Evolutionary conservation across 2,113 vertebrate genomes (phyloP), one percentile per base, ranked within the genome.

Genomic region (Dicrurus megarhynchus): DNA sequence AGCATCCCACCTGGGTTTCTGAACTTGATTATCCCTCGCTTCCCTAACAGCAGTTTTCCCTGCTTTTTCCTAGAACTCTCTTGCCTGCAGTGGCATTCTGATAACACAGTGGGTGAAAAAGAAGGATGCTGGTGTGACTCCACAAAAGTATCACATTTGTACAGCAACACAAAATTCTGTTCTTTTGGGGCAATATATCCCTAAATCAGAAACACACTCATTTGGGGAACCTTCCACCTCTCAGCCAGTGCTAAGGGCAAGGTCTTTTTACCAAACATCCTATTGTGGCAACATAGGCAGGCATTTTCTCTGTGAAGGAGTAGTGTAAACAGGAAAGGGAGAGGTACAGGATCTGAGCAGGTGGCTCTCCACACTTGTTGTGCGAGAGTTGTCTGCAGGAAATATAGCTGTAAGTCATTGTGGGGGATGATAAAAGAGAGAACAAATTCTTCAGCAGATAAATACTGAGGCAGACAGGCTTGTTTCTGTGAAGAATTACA

Each of bases 311-410:
- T 85, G 84, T 94, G 84, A 23, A 76, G 79, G 8, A 80, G 47
- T 8, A 13, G 27, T 11, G 28, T 91, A 85, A 96, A 87, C 74
- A 91, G 87, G 87, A 92, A 92, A 91, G 84, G 93, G 89, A 95
- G 91, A 91, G 94, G 90, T 86, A 59, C 87, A 94, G 52, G 84
- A 56, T 92, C 77, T 94, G 91, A 52, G 84, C 30, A 1, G 79
- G 68, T 84, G 74, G 77, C 84, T 87, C 84, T 82, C 77, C n/a
- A 33, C 49, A 6, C 53, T 60, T 87, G 60, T 93, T 81, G 68
- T 68, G 84, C 84, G 79, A 81, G 83, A 61, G 63, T 37, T 85
- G 75, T 82, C 87, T 44, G 6, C 92, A 93, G 95, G 90, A 97
- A 95, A 85, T 69, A 69, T 37, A 84, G 71, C 71, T 84, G 32